A percentile compares a stretch with the other conserved stretches of the same genome.
Conservation (phyloP, 2,888 invertebrate genomes). For the Blastobasis adustella region DNA sequence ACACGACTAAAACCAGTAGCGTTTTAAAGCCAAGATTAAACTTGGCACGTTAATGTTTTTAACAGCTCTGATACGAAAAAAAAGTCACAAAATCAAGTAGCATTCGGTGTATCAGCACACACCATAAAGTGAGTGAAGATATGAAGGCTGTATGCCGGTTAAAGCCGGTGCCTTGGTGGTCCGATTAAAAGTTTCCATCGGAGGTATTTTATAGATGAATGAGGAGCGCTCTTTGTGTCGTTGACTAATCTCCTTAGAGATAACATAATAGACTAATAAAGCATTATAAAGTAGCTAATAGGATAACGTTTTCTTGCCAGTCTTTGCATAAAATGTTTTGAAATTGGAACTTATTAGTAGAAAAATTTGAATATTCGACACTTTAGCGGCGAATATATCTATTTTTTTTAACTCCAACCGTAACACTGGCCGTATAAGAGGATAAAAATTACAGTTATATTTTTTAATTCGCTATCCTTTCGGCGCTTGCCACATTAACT, state of each 20-base stretch:
- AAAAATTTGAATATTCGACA: no score
- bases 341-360: no score
- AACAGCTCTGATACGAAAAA: slow-evolving; percentile 4
- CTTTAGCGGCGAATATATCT: no score
- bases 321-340: background rate
- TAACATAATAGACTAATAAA: background rate
- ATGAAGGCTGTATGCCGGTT: slow-evolving; percentile 21
- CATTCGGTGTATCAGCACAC: slow-evolving; percentile 56
- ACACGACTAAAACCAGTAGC: slow-evolving; percentile 50
- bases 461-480: background rate
- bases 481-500: slow-evolving; percentile 3
- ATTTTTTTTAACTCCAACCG: no score
- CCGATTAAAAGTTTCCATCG: slow-evolving; percentile 14
- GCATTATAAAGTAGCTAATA: background rate
- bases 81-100: slow-evolving; percentile 36
- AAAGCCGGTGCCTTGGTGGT: slow-evolving; percentile 32
- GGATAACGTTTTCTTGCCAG: background rate
- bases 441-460: no score
- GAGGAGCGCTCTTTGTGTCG: background rate
- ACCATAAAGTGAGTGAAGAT: slow-evolving; percentile 31
- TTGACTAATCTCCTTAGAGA: background rate
- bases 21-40: slow-evolving; percentile 30
- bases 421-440: no score
- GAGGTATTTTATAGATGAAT: background rate
- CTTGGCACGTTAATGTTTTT: slow-evolving; percentile 2